phyloP scores from a whole-genome alignment of 2,797 vertebrate species.

The Acanthiza pusilla region DNA sequence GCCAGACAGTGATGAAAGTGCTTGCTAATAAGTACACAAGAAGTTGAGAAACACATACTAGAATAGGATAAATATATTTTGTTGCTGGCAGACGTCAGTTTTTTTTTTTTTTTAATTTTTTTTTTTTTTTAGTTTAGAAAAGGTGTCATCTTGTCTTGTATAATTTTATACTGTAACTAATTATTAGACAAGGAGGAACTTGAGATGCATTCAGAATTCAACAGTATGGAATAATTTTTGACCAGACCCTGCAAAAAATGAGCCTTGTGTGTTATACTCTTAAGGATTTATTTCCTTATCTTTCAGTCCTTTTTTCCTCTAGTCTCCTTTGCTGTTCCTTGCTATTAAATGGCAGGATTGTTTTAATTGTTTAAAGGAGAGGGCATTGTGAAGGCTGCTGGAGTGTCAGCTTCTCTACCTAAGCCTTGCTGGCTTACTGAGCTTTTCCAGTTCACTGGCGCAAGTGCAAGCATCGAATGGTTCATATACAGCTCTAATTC shows the following conservation, averaged over 20 bases:
- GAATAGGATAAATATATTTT: neutral
- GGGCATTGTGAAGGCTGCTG: neutral
- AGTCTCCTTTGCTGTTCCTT: neutral
- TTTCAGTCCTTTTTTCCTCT: neutral
- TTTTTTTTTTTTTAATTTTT: neutral
- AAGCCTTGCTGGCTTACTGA: neutral
- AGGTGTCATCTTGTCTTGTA: neutral
- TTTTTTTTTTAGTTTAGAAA: neutral
- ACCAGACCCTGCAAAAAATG: neutral
- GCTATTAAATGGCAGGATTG: neutral
- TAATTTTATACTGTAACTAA: neutral
- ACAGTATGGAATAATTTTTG: neutral
- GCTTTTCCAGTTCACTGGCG: constrained; percentile 56
- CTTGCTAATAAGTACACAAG: neutral
- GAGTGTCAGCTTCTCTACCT: neutral
- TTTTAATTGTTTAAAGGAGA: neutral
- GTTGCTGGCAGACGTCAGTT: neutral
- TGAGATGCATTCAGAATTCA: neutral
- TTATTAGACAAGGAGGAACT: neutral
- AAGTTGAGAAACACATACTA: neutral
- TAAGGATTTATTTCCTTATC: neutral
- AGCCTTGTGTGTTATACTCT: neutral
- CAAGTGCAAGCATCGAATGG: neutral
- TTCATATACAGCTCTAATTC: constrained; percentile 28
- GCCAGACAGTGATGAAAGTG: constrained; percentile 44